A percentile compares a stretch with the other conserved stretches of the same genome.
These are phyloP conservation scores for Pachyuromys duprasi DNA, from an alignment of 2,797 vertebrate genomes.

Conservation along the genomic window DNA sequence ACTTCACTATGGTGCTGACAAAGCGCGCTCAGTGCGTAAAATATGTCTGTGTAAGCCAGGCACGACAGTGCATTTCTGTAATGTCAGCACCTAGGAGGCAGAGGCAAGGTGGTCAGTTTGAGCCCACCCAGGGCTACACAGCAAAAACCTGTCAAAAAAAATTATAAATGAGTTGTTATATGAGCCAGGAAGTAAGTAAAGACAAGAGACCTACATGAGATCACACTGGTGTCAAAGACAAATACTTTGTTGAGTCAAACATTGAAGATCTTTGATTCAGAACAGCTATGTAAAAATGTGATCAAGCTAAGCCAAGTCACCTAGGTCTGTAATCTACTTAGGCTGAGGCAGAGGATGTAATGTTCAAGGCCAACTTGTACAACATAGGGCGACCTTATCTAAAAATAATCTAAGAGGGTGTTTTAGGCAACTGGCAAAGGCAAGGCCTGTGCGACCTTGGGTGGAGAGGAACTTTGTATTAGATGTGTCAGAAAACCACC, in stretches of 20 bases:
- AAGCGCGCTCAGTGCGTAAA: not conserved
- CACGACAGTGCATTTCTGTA: not conserved
- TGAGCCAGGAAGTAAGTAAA: slow-evolving; percentile 44
- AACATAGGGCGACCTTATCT: not conserved
- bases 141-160: not conserved
- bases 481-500: not conserved
- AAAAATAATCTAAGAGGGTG: not conserved
- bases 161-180: slow-evolving; percentile 15
- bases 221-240: slow-evolving; percentile 11
- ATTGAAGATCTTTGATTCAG: not conserved
- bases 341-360: not conserved
- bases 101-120: not conserved
- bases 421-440: not conserved
- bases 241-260: not conserved
- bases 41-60: not conserved
- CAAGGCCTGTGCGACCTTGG: not conserved
- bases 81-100: not conserved
- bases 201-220: slow-evolving; percentile 14
- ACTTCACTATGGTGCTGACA: not conserved
- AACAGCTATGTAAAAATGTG: not conserved
- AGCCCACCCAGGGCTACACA: not conserved
- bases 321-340: not conserved
- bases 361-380: not conserved
- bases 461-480: not conserved
- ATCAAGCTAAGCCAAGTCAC: not conserved